phyloP scores from a whole-genome alignment of 2,888 invertebrate genomes.

The Cryptocheilus praepositus region DNA sequence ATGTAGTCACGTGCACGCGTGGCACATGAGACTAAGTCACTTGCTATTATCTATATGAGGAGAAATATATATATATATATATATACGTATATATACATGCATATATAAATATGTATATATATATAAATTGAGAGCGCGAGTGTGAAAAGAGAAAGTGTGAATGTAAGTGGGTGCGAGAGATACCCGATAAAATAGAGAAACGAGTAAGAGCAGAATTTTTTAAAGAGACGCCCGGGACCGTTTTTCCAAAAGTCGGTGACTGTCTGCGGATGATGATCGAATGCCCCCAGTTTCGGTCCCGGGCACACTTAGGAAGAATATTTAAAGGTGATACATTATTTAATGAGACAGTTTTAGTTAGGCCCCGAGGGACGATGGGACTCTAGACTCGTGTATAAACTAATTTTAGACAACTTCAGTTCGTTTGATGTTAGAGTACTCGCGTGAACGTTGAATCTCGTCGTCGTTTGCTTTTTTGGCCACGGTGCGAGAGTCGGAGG shows the following conservation, averaged over 20 bases:
- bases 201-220: constrained; percentile 43
- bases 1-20: constrained; percentile 35
- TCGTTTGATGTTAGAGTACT: constrained; percentile 58
- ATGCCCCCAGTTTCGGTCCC: not conserved
- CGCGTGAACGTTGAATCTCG: constrained; percentile 45
- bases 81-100: constrained; percentile 26
- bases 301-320: constrained; percentile 31
- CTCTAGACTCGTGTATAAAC: constrained; percentile 42
- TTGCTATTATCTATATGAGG: constrained; percentile 47
- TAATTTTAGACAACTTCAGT: constrained; percentile 52
- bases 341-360: constrained; percentile 37
- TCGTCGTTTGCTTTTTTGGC: constrained; percentile 36
- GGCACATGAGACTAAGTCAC: constrained; percentile 45
- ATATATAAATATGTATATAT: too few species aligned
- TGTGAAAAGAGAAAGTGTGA: constrained; percentile 12
- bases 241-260: constrained; percentile 29
- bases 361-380: constrained; percentile 19
- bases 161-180: not conserved
- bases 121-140: constrained; percentile 20
- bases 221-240: constrained; percentile 25
- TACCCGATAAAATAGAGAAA: constrained; percentile 18
- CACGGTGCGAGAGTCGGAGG: too few species aligned
- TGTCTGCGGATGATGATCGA: constrained; percentile 19
- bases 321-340: constrained; percentile 44
- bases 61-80: constrained; percentile 6